Evolutionary conservation across 2,888 invertebrate species (phyloP).

Genomic region (Oscheius sp.): DNA sequence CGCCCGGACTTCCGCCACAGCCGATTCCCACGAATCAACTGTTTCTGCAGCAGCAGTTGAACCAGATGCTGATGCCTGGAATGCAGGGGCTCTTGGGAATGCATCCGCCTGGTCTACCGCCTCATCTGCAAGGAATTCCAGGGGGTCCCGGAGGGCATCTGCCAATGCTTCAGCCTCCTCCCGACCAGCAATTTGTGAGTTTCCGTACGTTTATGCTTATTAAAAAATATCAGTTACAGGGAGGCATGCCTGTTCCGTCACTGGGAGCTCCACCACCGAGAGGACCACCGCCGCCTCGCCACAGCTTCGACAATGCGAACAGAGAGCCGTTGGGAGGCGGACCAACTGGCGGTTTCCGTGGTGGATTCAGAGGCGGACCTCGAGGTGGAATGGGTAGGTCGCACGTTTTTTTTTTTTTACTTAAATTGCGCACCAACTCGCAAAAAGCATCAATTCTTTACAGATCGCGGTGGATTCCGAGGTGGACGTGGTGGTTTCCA

Average conservation of each 20-base stretch:
- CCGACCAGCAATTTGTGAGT: not conserved
- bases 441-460: too few relatives aligned
- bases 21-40: too few relatives aligned
- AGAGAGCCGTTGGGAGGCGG: not conserved
- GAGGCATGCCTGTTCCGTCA: constrained; percentile 12
- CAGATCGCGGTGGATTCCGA: constrained; percentile 18
- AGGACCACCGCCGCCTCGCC: not conserved
- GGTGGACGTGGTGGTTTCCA: constrained; percentile 8
- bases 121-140: not conserved
- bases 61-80: not conserved
- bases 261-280: not conserved
- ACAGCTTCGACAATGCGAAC: not conserved
- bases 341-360: not conserved
- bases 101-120: constrained; percentile 3
- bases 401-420: not conserved
- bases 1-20: not conserved
- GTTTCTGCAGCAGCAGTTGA: not conserved
- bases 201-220: not conserved
- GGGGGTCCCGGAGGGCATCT: not conserved
- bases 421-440: too few relatives aligned
- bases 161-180: not conserved
- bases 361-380: constrained; percentile 16
- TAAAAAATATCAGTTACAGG: not conserved
- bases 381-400: not conserved
- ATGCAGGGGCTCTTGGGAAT: not conserved